Percentiles rank a stretch among this genome's conserved stretches.
Conservation (phyloP, 2,113 vertebrate species). For the Chloropsis hardwickii region DNA sequence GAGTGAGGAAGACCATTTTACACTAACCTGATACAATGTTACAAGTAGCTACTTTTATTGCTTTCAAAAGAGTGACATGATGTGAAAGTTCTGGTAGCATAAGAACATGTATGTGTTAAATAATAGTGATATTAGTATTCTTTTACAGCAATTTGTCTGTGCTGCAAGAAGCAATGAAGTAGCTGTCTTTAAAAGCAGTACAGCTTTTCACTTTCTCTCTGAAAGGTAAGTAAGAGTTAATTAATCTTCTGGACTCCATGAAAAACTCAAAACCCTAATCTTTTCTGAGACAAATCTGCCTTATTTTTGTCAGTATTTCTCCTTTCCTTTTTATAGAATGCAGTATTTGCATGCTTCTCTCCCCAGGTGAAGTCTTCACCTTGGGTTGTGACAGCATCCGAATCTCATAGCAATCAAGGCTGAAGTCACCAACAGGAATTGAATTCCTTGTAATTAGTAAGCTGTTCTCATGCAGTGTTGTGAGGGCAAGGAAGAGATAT, state of each 20-base stretch:
- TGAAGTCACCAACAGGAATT: background rate
- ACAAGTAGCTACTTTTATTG: background rate
- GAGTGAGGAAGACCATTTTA: background rate
- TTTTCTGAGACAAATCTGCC: background rate
- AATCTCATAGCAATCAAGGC: background rate
- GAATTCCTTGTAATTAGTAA: slow-evolving; percentile 19
- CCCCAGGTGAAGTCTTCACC: background rate
- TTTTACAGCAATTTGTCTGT: background rate
- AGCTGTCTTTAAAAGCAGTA: background rate
- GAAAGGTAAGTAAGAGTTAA: background rate
- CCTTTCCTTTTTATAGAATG: background rate
- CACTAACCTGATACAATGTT: background rate
- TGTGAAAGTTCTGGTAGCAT: background rate
- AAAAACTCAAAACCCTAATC: background rate
- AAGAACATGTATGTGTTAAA: background rate
- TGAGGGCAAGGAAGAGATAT: background rate
- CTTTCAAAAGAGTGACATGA: background rate
- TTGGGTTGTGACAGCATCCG: background rate
- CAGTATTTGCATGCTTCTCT: background rate
- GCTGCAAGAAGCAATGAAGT: background rate
- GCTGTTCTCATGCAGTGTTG: background rate
- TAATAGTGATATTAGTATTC: background rate
- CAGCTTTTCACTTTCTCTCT: background rate
- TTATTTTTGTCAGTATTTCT: background rate
- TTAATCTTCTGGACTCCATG: background rate